A percentile compares a stretch with the other conserved stretches of the same genome.
These are phyloP conservation scores for Mungos mungo DNA, from an alignment of 2,113 vertebrate species.

Conservation along the genomic window DNA sequence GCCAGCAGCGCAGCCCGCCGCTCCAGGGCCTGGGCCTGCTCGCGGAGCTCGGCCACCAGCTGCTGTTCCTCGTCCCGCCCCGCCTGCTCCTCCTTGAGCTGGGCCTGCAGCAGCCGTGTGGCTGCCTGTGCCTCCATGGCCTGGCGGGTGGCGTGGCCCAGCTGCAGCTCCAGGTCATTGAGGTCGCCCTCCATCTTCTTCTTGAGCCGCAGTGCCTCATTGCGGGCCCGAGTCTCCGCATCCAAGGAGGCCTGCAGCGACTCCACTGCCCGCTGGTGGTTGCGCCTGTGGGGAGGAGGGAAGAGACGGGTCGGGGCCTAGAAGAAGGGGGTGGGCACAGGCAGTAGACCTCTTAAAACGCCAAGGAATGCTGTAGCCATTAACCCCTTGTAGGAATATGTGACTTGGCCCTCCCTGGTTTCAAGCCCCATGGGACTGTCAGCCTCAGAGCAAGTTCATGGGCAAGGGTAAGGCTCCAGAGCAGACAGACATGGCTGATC, in stretches of 20 bases:
- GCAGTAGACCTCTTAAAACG: background rate
- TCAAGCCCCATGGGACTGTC: background rate
- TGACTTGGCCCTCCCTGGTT: background rate
- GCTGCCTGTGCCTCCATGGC: conserved; percentile 91
- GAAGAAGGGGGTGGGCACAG: accelerated
- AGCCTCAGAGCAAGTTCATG: background rate
- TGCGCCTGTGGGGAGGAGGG: conserved; percentile 83
- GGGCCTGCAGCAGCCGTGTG: conserved; percentile 90
- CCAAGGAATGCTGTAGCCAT: background rate
- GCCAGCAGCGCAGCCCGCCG: conserved; percentile 90
- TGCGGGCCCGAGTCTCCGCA: conserved; percentile 91
- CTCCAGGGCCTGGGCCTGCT: conserved; percentile 91
- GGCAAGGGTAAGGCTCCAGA: background rate
- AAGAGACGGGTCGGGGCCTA: background rate
- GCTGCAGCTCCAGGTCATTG: conserved; percentile 96
- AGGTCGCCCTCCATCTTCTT: conserved; percentile 98
- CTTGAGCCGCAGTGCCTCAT: conserved; percentile 92
- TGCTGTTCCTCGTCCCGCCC: conserved; percentile 92
- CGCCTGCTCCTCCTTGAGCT: conserved; percentile 94
- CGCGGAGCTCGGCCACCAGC: conserved; percentile 90
- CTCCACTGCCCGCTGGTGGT: conserved; percentile 93
- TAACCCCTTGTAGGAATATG: background rate
- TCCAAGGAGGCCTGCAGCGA: conserved; percentile 94
- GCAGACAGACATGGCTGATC: background rate
- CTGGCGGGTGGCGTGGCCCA: conserved; percentile 92